Conservation (phyloP, 2,888 invertebrate species). For the Matsumyia berberina region DNA sequence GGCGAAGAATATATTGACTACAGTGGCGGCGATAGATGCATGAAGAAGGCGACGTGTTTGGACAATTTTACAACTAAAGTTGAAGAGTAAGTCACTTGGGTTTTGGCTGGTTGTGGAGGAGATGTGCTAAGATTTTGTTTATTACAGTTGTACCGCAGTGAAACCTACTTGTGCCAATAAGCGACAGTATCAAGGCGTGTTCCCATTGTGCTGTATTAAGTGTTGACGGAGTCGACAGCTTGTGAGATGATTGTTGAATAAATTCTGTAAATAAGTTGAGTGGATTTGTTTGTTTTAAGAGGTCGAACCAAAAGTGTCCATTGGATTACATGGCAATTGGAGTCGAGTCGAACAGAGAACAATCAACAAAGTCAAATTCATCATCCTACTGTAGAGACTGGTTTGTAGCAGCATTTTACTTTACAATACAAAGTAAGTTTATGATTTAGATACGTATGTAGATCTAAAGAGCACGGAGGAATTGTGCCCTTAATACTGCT, state of each 20-base stretch:
- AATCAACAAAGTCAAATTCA: no score
- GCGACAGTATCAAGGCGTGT: slow-evolving; percentile 81
- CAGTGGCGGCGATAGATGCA: slow-evolving; percentile 80
- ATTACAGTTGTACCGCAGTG: slow-evolving; percentile 52
- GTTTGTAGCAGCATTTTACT: no score
- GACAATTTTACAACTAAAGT: slow-evolving; percentile 81
- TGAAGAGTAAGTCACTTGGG: slow-evolving; percentile 80
- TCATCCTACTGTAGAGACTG: no score
- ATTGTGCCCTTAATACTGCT: no score
- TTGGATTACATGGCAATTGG: no score
- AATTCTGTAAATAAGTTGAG: not conserved
- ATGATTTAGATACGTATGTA: no score
- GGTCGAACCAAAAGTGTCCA: no score
- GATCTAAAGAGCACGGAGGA: no score
- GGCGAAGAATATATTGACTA: slow-evolving; percentile 83
- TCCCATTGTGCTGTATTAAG: slow-evolving; percentile 82
- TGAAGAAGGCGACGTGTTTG: slow-evolving; percentile 80
- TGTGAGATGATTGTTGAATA: not conserved
- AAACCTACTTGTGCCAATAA: slow-evolving; percentile 80
- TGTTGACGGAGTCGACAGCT: slow-evolving; percentile 77
- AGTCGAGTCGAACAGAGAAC: no score
- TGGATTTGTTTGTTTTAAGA: no score
- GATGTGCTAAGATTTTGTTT: not conserved
- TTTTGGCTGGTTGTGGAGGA: not conserved
- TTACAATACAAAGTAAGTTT: no score